Evolutionary conservation across 2,113 vertebrate genomes (phyloP).

Genomic region (Xenopus borealis): DNA sequence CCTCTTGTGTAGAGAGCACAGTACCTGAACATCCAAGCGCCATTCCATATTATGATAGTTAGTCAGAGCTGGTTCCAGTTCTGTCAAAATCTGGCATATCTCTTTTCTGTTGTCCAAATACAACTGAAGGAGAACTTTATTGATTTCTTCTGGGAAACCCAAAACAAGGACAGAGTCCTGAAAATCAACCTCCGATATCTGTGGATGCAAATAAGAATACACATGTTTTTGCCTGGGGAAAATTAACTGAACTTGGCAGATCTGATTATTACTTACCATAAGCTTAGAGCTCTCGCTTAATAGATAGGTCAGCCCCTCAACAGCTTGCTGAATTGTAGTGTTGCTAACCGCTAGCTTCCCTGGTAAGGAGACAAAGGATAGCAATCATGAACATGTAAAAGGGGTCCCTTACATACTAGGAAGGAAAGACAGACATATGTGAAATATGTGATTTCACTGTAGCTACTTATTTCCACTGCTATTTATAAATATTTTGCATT

Average conservation of each 20-base stretch:
- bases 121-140: constrained; percentile 80
- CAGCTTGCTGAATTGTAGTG: constrained; percentile 77
- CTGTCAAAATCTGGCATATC: constrained; percentile 76
- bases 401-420: too few relatives aligned
- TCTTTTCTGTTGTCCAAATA: constrained; percentile 83
- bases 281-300: constrained; percentile 91
- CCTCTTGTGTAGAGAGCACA: neutral
- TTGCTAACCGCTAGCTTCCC: constrained; percentile 76
- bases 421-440: too few relatives aligned
- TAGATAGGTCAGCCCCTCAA: constrained; percentile 86
- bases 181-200: constrained; percentile 92
- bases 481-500: too few relatives aligned
- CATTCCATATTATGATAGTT: constrained; percentile 90
- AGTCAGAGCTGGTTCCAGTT: constrained; percentile 72
- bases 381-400: neutral
- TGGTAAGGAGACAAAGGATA: constrained; percentile 46
- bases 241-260: neutral
- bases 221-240: neutral
- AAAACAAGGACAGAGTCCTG: constrained; percentile 87
- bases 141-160: constrained; percentile 85
- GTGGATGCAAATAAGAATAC: constrained; percentile 42
- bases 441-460: too few relatives aligned
- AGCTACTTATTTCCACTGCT: too few relatives aligned
- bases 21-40: constrained; percentile 90
- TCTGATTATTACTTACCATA: constrained; percentile 68